phyloP scores from a whole-genome alignment of 1,140 invertebrate species.

The Nebria ingens region DNA sequence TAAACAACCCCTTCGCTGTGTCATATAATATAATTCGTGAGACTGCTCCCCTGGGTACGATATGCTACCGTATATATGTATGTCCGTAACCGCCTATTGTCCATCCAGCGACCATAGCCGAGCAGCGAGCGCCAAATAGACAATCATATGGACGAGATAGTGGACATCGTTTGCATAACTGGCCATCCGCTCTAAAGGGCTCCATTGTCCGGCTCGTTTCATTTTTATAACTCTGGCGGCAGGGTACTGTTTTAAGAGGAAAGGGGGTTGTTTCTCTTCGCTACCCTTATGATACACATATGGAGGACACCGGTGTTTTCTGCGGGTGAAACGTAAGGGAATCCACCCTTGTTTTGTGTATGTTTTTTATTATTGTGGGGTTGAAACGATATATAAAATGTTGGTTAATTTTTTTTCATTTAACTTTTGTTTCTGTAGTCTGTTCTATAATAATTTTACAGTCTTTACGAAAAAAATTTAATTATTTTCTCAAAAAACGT shows the following conservation, averaged over 20 bases:
- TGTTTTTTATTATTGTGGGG: no score
- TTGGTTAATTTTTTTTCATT: no score
- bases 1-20: constrained; percentile 2
- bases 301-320: no score
- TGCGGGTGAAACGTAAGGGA: no score
- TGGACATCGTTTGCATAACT: constrained; percentile 3
- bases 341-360: no score
- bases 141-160: constrained; percentile 7
- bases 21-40: constrained; percentile 3
- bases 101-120: neutral
- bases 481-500: no score
- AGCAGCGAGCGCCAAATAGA: neutral
- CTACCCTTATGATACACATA: no score
- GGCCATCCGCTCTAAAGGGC: neutral
- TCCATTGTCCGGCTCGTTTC: constrained; percentile 2
- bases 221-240: constrained; percentile 1
- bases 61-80: neutral
- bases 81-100: neutral
- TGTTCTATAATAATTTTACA: no score
- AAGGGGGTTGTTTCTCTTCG: no score
- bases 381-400: no score
- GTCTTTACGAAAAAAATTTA: no score
- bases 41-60: neutral
- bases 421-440: no score
- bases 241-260: neutral